Evolutionary conservation across 1,140 invertebrate species (phyloP).

Genomic region (Idris sp.): DNA sequence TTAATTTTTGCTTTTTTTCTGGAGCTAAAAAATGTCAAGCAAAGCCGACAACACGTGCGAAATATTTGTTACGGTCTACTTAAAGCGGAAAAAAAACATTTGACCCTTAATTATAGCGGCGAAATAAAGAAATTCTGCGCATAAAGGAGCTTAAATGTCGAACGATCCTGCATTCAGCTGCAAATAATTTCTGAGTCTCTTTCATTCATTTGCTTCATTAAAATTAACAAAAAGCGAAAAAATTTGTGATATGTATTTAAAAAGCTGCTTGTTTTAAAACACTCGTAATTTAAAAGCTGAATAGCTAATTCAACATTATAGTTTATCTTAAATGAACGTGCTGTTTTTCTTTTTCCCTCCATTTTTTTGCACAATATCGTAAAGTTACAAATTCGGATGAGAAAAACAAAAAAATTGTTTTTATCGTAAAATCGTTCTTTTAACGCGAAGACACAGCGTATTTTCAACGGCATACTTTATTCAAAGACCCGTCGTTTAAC

Average conservation of each 20-base stretch:
- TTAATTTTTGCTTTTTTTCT: too few relatives aligned
- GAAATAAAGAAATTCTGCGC: slow-evolving; percentile 27
- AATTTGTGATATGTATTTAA: too few relatives aligned
- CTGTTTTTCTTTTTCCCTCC: too few relatives aligned
- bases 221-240: slow-evolving; percentile 30
- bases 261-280: too few relatives aligned
- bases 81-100: slow-evolving; percentile 32
- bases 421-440: too few relatives aligned
- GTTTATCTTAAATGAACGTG: too few relatives aligned
- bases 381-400: too few relatives aligned
- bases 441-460: not conserved
- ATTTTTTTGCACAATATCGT: too few relatives aligned
- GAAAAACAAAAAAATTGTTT: too few relatives aligned
- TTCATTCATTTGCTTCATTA: slow-evolving; percentile 23
- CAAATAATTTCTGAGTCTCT: too few relatives aligned
- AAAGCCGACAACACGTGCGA: slow-evolving; percentile 39
- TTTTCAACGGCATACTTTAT: slow-evolving; percentile 3
- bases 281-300: too few relatives aligned
- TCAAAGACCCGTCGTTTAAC: not conserved
- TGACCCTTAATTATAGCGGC: slow-evolving; percentile 38
- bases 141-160: slow-evolving; percentile 29
- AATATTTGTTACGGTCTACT: slow-evolving; percentile 60
- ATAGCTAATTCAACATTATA: too few relatives aligned
- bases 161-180: slow-evolving; percentile 19
- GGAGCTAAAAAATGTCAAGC: slow-evolving; percentile 54